Evolutionary conservation across 2,888 invertebrate species (phyloP), one percentile per base, ranked within the genome.

Genomic region (Gnatocerus cornutus): DNA sequence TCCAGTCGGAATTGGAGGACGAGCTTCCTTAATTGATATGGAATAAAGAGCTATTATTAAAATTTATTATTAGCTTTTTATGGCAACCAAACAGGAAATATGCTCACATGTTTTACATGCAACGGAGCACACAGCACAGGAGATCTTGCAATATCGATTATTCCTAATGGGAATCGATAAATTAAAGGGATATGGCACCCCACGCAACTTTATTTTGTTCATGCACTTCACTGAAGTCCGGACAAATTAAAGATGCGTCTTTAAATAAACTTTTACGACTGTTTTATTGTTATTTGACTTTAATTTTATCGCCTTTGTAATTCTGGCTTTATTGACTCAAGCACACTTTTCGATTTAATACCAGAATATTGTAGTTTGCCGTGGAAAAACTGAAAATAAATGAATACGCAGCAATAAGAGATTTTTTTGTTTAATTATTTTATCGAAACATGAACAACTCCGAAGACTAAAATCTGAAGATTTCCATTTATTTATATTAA

Each of bases 1-100:
- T 58, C 63, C 39, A 27, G 48, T 29, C 45, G 67, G 64, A 58
- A 67, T 69, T 70, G 73, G 46, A 53, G 61, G 68, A 68, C 61
- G 39, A 27, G 61, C 55, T 55, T 55, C 46, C 41, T 68, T 68
- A 62, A 62, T 68, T 68, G 62, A 58, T 61, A 39, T 21, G 27
- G 56, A 46, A 65, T 58, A 53, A 64, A 55, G 12, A 29, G 43
- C 64, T 41, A 64, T 64, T 58, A 65, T 65, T 65, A 33, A 65
- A 56, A 65, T 65, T 65, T 65, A 65, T 65, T 56, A 21, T 12
- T 27, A 43, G 45, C 16, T 21, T 55, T 55, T 59, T 45, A 39
- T 46, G 48, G 41, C 33, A 29, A 16, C 29, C 48, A 37, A 33
- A 45, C 53, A 64, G 63, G 53, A 64, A 64, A 30, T 64, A 53